These are phyloP conservation scores for Patiria pectinifera DNA, from an alignment of 53 echinoderm and acorn worm species.

Conservation along the genomic window DNA sequence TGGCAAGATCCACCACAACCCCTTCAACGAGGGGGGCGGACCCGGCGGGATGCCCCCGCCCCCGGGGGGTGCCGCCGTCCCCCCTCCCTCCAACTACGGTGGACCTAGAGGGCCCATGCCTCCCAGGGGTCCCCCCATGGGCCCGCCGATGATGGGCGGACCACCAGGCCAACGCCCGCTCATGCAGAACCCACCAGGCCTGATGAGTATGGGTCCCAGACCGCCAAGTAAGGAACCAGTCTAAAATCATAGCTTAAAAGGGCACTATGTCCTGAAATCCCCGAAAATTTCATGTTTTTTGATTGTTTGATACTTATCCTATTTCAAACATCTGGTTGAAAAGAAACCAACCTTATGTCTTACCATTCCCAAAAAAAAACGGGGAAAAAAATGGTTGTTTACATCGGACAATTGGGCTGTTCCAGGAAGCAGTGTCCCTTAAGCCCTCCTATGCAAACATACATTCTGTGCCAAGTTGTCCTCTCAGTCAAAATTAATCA, in stretches of 20 bases:
- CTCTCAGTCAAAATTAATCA: too few relatives aligned
- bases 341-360: too few relatives aligned
- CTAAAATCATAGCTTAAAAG: background rate
- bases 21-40: slow-evolving; percentile 69
- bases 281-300: too few relatives aligned
- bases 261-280: too few relatives aligned
- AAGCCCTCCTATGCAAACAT: too few relatives aligned
- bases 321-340: too few relatives aligned
- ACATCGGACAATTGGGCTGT: too few relatives aligned
- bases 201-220: slow-evolving; percentile 75
- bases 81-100: slow-evolving; percentile 77
- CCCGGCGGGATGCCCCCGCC: slow-evolving; percentile 57
- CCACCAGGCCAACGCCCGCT: slow-evolving; percentile 53
- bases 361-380: too few relatives aligned
- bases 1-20: slow-evolving; percentile 94
- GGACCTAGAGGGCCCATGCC: slow-evolving; percentile 68
- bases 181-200: slow-evolving; percentile 71
- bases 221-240: slow-evolving; percentile 41
- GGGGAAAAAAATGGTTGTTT: too few relatives aligned
- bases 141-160: slow-evolving; percentile 58
- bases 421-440: too few relatives aligned
- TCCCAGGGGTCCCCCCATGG: slow-evolving; percentile 64
- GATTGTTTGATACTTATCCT: too few relatives aligned
- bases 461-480: too few relatives aligned
- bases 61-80: slow-evolving; percentile 69